Conservation (phyloP, 1,140 invertebrate genomes). For the Caenorhabditis tropicalis region DNA sequence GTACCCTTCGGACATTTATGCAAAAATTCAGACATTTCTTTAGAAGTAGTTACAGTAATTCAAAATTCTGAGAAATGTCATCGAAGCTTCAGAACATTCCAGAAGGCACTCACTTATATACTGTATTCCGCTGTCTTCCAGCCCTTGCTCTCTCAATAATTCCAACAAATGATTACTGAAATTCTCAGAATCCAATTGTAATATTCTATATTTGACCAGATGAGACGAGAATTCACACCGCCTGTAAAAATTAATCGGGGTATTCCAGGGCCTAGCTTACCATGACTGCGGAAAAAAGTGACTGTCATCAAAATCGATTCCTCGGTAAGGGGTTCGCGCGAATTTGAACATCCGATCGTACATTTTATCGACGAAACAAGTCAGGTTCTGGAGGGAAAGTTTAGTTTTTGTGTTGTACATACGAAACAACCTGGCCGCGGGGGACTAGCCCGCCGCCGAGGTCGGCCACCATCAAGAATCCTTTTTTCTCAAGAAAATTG, state of each 20-base stretch:
- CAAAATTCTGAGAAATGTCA: background rate
- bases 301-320: slow-evolving; percentile 28
- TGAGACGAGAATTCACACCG: slow-evolving; percentile 22
- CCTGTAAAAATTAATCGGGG: background rate
- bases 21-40: no score
- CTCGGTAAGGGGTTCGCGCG: background rate
- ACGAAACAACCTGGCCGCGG: no score
- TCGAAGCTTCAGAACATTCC: no score
- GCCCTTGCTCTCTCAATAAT: background rate
- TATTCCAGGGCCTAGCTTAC: background rate
- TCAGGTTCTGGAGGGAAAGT: background rate
- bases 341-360: background rate
- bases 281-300: slow-evolving; percentile 29
- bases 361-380: slow-evolving; percentile 33
- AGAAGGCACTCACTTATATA: background rate
- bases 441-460: no score
- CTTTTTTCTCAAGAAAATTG: no score
- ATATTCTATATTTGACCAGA: background rate
- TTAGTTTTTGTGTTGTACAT: no score
- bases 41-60: background rate
- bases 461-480: no score
- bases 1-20: no score
- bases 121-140: background rate
- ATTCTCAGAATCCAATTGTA: background rate
- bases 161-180: background rate